Conservation (phyloP, 2,888 invertebrate genomes). For the Bugula neritina region DNA sequence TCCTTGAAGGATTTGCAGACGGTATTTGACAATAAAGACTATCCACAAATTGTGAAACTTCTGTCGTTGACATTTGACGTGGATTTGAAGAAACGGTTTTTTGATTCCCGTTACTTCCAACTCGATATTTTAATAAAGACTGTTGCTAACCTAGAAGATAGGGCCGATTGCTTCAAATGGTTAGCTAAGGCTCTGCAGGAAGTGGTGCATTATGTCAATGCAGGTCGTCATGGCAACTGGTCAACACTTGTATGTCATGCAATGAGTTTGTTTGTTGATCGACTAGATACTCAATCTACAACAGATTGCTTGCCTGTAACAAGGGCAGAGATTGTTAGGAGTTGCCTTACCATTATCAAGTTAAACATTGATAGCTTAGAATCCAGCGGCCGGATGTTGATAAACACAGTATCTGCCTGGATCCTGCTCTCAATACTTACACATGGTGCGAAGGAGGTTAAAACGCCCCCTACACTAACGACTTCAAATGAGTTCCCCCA, state of each 20-base stretch:
- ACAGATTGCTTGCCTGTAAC: neutral
- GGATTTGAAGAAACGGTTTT: neutral
- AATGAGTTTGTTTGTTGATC: neutral
- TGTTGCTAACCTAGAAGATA: neutral
- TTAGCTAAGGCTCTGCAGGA: neutral
- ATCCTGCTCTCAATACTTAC: constrained; percentile 74
- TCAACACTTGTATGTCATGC: neutral
- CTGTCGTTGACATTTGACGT: neutral
- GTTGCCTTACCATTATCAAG: neutral
- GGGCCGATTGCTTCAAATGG: neutral
- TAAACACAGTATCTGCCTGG: constrained; percentile 73
- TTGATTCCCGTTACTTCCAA: neutral
- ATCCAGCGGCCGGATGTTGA: constrained; percentile 61
- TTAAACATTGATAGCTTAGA: constrained; percentile 62
- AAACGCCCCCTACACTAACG: neutral
- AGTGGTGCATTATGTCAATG: neutral
- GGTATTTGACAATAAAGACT: constrained; percentile 44
- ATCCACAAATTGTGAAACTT: constrained; percentile 39
- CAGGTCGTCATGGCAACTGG: constrained; percentile 12
- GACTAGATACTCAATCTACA: neutral
- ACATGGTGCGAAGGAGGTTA: constrained; percentile 44
- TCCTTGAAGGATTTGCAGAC: constrained; percentile 52
- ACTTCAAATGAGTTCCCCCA: neutral
- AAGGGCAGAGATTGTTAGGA: neutral
- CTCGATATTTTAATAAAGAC: neutral